phyloP scores from a whole-genome alignment of 1,140 invertebrate species.

The Paraescarpia echinospica region DNA sequence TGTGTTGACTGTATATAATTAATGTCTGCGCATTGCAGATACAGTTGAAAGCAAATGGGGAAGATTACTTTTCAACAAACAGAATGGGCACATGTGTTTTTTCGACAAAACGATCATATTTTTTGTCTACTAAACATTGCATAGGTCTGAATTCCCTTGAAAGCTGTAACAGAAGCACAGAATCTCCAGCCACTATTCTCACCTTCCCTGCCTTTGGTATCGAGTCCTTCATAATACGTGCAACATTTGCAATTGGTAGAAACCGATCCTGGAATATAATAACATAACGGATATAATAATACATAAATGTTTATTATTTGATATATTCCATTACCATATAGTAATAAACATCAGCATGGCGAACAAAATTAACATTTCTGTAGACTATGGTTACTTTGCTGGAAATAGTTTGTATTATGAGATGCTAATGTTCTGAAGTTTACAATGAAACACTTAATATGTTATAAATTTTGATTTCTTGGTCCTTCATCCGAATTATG shows the following conservation, averaged over 20 bases:
- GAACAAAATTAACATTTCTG: background rate
- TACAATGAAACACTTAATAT: too few species aligned
- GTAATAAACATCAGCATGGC: background rate
- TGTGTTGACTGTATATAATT: too few species aligned
- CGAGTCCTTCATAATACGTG: slow-evolving; percentile 91
- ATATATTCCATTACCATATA: background rate
- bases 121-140: too few species aligned
- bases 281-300: background rate
- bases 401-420: background rate
- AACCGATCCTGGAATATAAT: slow-evolving; percentile 79
- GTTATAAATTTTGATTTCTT: too few species aligned
- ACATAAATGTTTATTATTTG: background rate
- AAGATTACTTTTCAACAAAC: too few species aligned
- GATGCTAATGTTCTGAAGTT: background rate
- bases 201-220: slow-evolving; percentile 18
- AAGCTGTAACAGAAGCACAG: background rate
- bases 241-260: slow-evolving; percentile 96
- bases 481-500: background rate
- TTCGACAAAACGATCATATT: too few species aligned
- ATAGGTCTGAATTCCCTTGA: too few species aligned
- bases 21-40: too few species aligned
- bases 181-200: background rate
- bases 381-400: background rate
- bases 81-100: too few species aligned
- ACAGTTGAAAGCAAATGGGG: too few species aligned